These are phyloP conservation scores for Patiria miniata DNA, from an alignment of 35 echinoderm and acorn worm genomes.

Conservation along the genomic window DNA sequence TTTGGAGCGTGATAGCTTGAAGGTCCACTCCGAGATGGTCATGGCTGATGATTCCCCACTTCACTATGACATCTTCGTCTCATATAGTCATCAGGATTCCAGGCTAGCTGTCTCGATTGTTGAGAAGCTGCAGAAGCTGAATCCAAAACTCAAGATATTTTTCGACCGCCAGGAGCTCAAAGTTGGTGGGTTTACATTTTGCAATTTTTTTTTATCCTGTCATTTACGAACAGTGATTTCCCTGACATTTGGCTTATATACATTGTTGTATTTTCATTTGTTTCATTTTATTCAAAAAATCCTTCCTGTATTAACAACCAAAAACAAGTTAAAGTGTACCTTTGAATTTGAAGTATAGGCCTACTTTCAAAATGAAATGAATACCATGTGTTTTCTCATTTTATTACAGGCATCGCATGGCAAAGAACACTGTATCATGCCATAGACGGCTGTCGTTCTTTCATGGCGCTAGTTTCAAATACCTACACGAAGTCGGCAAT, in stretches of 20 bases:
- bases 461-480: slow-evolving; percentile 70
- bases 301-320: too few relatives aligned
- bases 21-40: slow-evolving; percentile 53
- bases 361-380: too few relatives aligned
- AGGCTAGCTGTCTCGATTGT: slow-evolving; percentile 66
- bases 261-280: too few relatives aligned
- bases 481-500: slow-evolving; percentile 74
- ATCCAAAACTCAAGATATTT: slow-evolving; percentile 80
- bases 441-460: slow-evolving; percentile 75
- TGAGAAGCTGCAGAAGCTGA: slow-evolving; percentile 42
- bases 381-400: too few relatives aligned
- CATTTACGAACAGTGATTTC: too few relatives aligned
- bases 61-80: slow-evolving; percentile 92
- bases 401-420: slow-evolving; percentile 76
- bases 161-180: slow-evolving; percentile 96
- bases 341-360: too few relatives aligned
- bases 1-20: slow-evolving; percentile 36
- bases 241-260: too few relatives aligned
- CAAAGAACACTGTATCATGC: slow-evolving; percentile 84
- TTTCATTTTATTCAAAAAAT: too few relatives aligned
- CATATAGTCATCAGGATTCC: slow-evolving; percentile 78
- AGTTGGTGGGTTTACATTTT: slow-evolving; percentile 57
- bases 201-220: neutral
- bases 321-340: too few relatives aligned
- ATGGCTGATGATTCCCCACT: slow-evolving; percentile 48